Percentiles rank a stretch among this genome's conserved stretches.
Conservation (phyloP, 2,888 invertebrate species). For the Norana najaformis region DNA sequence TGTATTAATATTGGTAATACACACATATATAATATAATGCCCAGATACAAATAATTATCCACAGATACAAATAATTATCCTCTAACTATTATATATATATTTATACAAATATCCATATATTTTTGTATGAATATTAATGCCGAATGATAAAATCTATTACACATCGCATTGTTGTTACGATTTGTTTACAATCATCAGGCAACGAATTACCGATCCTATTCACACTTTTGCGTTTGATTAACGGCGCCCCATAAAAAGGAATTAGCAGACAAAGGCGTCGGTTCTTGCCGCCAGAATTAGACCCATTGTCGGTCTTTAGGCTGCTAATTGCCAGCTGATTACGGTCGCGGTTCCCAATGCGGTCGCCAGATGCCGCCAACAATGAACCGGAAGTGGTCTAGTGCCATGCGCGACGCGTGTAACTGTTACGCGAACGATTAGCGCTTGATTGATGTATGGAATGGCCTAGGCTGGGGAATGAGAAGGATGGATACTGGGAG, state of each 20-base stretch:
- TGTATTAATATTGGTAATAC: background rate
- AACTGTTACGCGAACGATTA: background rate
- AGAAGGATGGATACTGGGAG: background rate
- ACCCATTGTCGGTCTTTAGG: background rate
- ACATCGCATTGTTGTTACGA: background rate
- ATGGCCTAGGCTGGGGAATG: background rate
- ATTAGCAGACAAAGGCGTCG: background rate
- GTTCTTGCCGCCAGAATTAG: constrained; percentile 13
- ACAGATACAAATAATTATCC: background rate
- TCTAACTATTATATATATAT: background rate
- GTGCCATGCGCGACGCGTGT: background rate
- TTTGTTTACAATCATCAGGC: background rate
- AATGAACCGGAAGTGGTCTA: background rate
- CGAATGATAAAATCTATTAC: background rate
- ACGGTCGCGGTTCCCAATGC: background rate
- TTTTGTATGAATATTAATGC: background rate
- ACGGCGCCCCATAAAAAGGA: background rate
- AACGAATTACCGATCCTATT: background rate
- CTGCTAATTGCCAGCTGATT: constrained; percentile 1
- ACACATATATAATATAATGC: no score
- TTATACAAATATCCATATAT: background rate
- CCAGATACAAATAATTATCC: no score
- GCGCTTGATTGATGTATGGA: background rate
- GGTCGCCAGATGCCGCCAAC: background rate
- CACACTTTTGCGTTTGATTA: background rate